These are phyloP conservation scores for Python bivittatus DNA, from an alignment of 2,113 vertebrate species.

Conservation along the genomic window DNA sequence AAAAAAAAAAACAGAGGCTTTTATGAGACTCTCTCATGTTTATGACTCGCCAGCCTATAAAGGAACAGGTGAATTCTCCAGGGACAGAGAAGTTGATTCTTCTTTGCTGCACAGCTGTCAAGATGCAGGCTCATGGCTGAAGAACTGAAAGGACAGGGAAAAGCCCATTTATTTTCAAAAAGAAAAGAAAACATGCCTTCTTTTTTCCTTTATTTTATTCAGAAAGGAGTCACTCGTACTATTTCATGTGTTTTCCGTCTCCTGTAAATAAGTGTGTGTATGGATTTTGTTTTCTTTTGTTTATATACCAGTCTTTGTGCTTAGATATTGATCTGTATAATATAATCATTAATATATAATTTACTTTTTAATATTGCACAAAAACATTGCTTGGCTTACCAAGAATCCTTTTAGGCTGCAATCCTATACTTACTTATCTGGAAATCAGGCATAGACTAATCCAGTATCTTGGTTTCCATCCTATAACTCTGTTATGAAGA, in stretches of 20 bases:
- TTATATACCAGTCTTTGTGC: neutral
- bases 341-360: neutral
- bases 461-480: neutral
- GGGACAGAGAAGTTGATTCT: neutral
- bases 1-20: slow-evolving; percentile 22
- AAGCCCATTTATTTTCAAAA: neutral
- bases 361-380: neutral
- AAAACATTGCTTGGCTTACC: neutral
- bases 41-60: neutral
- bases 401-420: neutral
- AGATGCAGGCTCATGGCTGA: neutral
- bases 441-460: neutral
- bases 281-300: neutral
- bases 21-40: slow-evolving; percentile 1
- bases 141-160: neutral
- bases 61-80: neutral
- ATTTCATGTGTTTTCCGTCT: neutral
- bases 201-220: neutral
- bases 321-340: neutral
- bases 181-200: neutral
- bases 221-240: neutral
- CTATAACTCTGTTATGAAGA: neutral
- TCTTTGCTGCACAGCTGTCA: slow-evolving; percentile 39
- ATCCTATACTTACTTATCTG: neutral
- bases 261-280: neutral